These are phyloP conservation scores for Crotalus helleri DNA, from an alignment of 2,113 vertebrate genomes.

Conservation along the genomic window DNA sequence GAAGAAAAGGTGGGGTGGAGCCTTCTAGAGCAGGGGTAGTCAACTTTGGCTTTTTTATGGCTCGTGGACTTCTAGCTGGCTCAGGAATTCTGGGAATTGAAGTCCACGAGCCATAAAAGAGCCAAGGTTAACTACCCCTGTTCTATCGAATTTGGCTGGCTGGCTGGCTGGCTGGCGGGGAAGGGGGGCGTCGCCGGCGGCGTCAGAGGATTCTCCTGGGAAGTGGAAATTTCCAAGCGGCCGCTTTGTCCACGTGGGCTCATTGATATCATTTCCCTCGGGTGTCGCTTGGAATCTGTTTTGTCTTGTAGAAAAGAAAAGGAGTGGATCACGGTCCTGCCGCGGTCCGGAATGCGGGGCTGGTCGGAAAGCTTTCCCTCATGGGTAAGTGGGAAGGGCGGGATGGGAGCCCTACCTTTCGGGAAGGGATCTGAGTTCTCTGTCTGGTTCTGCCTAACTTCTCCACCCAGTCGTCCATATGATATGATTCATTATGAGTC, in stretches of 20 bases:
- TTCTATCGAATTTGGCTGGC: not conserved
- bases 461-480: not conserved
- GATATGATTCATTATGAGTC: not conserved
- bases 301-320: constrained; percentile 77
- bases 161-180: not conserved
- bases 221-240: constrained; percentile 12
- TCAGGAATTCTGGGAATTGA: no score
- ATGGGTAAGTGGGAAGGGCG: constrained; percentile 73
- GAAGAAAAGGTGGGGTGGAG: not conserved
- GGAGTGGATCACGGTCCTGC: constrained; percentile 88
- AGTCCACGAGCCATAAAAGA: no score
- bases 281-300: not conserved
- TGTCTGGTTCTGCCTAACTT: not conserved
- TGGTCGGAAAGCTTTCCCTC: constrained; percentile 80
- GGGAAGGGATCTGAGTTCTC: not conserved
- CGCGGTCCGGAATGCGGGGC: constrained; percentile 82
- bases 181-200: not conserved
- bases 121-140: no score
- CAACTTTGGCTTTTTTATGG: no score
- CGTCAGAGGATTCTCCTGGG: not conserved
- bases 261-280: not conserved
- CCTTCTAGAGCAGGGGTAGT: no score
- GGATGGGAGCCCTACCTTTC: not conserved
- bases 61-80: no score
- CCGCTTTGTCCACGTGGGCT: no score